A percentile compares a stretch with the other conserved stretches of the same genome.
phyloP scores from a whole-genome alignment of 2,797 vertebrate genomes.

The Fundulus diaphanus region DNA sequence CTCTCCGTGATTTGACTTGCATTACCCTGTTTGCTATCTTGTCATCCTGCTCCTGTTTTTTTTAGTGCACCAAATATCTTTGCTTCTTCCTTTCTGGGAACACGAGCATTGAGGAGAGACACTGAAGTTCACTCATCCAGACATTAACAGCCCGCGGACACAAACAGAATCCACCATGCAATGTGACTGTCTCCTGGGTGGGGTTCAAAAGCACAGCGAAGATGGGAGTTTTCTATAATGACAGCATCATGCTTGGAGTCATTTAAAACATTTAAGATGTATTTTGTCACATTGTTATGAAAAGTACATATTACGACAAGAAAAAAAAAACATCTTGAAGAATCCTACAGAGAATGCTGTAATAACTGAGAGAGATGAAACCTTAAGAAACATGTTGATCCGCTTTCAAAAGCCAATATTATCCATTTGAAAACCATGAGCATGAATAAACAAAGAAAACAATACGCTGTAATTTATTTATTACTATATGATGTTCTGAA shows the following conservation, averaged over 20 bases:
- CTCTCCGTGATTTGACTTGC: conserved; percentile 26
- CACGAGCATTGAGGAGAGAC: conserved; percentile 52
- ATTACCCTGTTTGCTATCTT: conserved; percentile 18
- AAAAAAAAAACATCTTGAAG: neutral
- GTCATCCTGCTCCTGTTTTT: conserved; percentile 36
- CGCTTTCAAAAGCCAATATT: neutral
- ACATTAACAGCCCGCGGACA: conserved; percentile 55
- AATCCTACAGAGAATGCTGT: neutral
- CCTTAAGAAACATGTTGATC: neutral
- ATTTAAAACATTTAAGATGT: neutral
- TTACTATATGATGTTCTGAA: neutral
- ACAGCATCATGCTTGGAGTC: conserved; percentile 39
- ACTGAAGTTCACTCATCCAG: conserved; percentile 68
- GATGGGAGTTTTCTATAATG: conserved; percentile 52
- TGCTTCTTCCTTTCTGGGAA: conserved; percentile 46
- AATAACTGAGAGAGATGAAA: neutral
- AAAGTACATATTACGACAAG: neutral
- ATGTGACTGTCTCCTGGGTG: conserved; percentile 44
- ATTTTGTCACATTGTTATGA: neutral
- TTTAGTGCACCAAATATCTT: conserved; percentile 49
- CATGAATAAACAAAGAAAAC: neutral
- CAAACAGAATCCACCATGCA: conserved; percentile 52
- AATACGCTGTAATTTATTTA: neutral
- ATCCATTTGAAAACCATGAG: neutral
- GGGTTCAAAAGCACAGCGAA: conserved; percentile 52